Evolutionary conservation across 2,113 vertebrate species (phyloP), one percentile per base, ranked within the genome.

Genomic region (Strigops habroptila): DNA sequence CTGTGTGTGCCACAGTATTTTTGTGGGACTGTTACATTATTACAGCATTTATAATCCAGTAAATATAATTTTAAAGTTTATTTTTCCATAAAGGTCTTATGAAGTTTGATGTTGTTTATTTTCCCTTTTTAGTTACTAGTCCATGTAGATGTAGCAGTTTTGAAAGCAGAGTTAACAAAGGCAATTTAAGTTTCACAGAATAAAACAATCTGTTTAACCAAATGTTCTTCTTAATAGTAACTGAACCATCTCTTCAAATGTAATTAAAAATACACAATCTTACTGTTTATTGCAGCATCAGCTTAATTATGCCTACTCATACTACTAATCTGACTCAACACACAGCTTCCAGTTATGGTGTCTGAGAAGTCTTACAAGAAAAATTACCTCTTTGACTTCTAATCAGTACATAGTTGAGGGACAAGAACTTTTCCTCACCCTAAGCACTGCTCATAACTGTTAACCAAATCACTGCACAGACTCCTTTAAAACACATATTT

Each of bases 261-360:
- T 62, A 94, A 95, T 93, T 91, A 89, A 82, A 82, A 78, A 59
- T 74, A 48, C 23, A 90, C 51, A 86, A 70, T n/a, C 24, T 64
- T 71, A 39, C 57, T 88, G 22, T 64, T 81, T 60, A 64, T 39
- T 80, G 69, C 51, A 91, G 63, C 31, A 88, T 55, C 23, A 83
- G 21, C 67, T 84, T 86, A 70, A 60, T 48, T 62, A 77, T 57
- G 48, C n/a, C 44, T 77, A 71, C 46, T 86, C 35, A 30, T 10
- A 39, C 35, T 60, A 67, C 64, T 86, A 59, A 68, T 59, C 33
- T 4, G 1, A 90, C 67, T 53, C 59, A 91, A 92, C 43, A 80
- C 6, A 75, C 25, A 92, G 84, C 57, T 82, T 65, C 83, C 25
- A 49, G 52, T 51, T 39, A 60, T 2, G 24, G 79, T n/a, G 74